Percentiles rank a stretch among this genome's conserved stretches.
phyloP scores from a whole-genome alignment of 2,113 vertebrate genomes.

The Strigops habroptila region DNA sequence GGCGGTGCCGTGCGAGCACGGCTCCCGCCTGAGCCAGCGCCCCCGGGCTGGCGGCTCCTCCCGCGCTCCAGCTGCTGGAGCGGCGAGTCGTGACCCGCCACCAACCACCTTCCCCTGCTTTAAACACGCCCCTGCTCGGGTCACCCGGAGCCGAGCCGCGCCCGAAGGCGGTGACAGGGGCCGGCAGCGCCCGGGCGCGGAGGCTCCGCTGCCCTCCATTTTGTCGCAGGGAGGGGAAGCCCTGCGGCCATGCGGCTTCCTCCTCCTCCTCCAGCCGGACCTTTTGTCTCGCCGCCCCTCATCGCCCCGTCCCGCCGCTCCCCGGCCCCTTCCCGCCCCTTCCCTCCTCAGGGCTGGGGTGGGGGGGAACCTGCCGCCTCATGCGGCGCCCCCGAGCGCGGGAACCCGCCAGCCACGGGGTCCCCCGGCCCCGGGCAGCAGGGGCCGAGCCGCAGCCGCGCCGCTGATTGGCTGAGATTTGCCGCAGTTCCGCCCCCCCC shows the following conservation, averaged over 20 bases:
- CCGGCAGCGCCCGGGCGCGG: neutral
- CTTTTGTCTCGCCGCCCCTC: neutral
- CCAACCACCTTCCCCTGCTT: neutral
- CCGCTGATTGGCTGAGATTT: constrained; percentile 38
- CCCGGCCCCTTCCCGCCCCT: neutral
- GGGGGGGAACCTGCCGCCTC: too few species aligned
- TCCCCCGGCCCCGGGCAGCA: neutral
- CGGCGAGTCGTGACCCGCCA: too few species aligned
- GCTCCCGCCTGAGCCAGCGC: too few species aligned
- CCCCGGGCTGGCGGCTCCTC: too few species aligned
- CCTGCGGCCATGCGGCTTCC: neutral
- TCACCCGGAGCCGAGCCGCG: too few species aligned
- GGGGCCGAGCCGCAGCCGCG: neutral
- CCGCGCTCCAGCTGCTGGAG: too few species aligned
- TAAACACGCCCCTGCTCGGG: neutral
- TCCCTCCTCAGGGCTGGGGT: neutral
- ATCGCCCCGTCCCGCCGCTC: neutral
- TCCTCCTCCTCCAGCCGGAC: neutral
- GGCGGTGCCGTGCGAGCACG: neutral
- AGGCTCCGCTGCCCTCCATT: constrained; percentile 4
- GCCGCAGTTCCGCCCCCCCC: constrained; percentile 39
- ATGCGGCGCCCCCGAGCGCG: neutral
- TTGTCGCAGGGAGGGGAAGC: neutral
- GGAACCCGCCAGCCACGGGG: neutral
- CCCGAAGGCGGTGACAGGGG: rapidly evolving